Evolutionary conservation across 2,797 vertebrate species (phyloP), one percentile per base, ranked within the genome.

Genomic region (Poeciliopsis turneri): DNA sequence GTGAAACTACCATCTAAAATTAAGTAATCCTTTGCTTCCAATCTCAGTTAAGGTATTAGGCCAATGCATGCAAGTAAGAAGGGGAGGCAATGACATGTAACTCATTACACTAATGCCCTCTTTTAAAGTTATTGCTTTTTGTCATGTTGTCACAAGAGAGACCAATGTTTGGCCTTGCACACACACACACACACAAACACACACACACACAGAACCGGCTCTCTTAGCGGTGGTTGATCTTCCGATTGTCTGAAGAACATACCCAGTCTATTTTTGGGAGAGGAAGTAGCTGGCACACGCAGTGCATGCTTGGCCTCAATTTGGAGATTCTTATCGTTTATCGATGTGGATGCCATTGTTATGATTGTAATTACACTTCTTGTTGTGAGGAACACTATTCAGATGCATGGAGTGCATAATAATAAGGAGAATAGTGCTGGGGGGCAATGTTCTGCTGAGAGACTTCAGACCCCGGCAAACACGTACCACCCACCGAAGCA

Each of bases 401-500:
- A 64, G 41, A 55, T 64, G 30, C 43, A 20, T 39, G 30, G 25
- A 13, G 43, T 57, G 76, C 49, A 57, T 11, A 46, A 57, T 16
- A 49, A 16, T 70, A 78, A 18, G 69, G 12, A 72, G 20, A 59
- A 30, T 72, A 70, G 57, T 59, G 43, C 69, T 39, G 41, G 53
- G 36, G 66, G 39, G 33, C 20, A 39, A 49, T 41, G 30, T 77
- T 77, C 64, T 53, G 36, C 45, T 73, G 16, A 72, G 18, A 61
- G 49, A 53, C 47, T 59, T 73, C 51, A 20, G 55, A 46, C 41
- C 30, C 15, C 30, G 57, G 51, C 39, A 74, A 43, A 28, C 47
- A 25, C 28, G 20, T 47, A n/a, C 53, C 55, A 78, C 55, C 70
- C 33, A 61, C 59, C 33, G 66, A 74, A 79, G 53, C 18, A 55